Evolutionary conservation across 2,888 invertebrate genomes (phyloP), one percentile per base, ranked within the genome.

Genomic region (Polyommatus iphigenia): DNA sequence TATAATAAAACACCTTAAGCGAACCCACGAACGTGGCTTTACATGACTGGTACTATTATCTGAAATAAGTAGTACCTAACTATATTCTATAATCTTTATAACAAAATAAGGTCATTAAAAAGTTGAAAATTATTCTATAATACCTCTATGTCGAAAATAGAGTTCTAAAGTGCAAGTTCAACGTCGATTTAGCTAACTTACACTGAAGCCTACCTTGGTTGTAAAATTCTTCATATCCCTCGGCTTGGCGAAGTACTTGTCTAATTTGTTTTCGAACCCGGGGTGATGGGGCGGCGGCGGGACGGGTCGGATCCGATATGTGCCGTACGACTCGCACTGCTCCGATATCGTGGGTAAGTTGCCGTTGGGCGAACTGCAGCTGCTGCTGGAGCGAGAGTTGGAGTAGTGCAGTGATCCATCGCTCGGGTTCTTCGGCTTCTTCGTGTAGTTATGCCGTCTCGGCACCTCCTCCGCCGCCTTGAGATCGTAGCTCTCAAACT

Each of bases 301-400:
- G 59, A 86, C 79, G 0, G 88, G 82, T 67, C 87, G 87, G n/a
- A 89, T 85, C 24, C 90, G 84, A 80, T 91, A 92, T 20, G 91
- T 90, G 77, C 91, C 89, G 79, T 91, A 91, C 80, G 91, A 90
- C 80, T 93, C 93, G 3, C 87, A 87, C 78, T 93, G 91, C 80
- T 94, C 94, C 1, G 93, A 90, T 79, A 94, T 94, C 2, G 93
- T 93, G 1, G 94, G 93, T 82, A 94, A 83, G 81, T 93, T 92
- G 5, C 89, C 89, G 79, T 88, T 92, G 0, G 94, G 93, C 2
- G 94, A 93, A 80, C 93, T 93, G 81, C 92, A 92, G 79, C 88
- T 91, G 82, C 93, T 93, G 77, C 91, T 93, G 1, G 93, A 93
- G 15, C 92, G 86, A 7, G 94, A 93, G 79, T 93, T 90, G 5